A percentile compares a stretch with the other conserved stretches of the same genome.
Evolutionary conservation across 2,797 vertebrate species (phyloP).

Genomic region (Ficedula albicollis): DNA sequence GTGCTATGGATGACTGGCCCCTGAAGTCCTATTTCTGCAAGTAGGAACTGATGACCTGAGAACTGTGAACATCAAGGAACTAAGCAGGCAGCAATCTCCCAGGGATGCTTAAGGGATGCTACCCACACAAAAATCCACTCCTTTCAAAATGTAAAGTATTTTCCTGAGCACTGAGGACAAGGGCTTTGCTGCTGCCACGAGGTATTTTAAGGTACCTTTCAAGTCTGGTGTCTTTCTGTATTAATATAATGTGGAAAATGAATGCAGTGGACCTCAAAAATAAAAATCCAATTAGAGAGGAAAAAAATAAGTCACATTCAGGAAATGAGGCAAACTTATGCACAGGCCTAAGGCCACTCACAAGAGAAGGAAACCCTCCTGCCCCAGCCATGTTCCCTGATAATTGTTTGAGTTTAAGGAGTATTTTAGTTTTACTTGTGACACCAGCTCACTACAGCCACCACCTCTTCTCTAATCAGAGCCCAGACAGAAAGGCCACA

Average conservation of each 20-base stretch:
- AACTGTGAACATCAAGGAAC: neutral
- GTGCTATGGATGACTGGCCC: slow-evolving; percentile 8
- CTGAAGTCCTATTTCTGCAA: neutral
- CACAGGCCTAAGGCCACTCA: neutral
- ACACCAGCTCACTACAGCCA: neutral
- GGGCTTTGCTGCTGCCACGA: neutral
- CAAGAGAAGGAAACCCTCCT: neutral
- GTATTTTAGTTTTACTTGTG: neutral
- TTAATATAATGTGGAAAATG: neutral
- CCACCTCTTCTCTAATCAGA: neutral
- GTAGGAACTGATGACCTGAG: slow-evolving; percentile 24
- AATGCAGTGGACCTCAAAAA: neutral
- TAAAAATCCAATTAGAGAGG: neutral
- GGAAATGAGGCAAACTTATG: neutral
- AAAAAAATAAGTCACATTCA: neutral
- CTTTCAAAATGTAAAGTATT: neutral
- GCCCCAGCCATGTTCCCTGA: neutral
- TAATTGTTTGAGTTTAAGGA: neutral
- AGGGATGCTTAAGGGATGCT: neutral
- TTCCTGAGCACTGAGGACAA: neutral
- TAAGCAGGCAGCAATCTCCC: slow-evolving; percentile 3
- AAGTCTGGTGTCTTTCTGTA: neutral
- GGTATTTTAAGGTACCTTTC: neutral
- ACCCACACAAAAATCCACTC: neutral
- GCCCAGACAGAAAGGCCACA: neutral